These are phyloP conservation scores for Lydus trimaculatus DNA, from an alignment of 2,888 invertebrate genomes.

Conservation along the genomic window DNA sequence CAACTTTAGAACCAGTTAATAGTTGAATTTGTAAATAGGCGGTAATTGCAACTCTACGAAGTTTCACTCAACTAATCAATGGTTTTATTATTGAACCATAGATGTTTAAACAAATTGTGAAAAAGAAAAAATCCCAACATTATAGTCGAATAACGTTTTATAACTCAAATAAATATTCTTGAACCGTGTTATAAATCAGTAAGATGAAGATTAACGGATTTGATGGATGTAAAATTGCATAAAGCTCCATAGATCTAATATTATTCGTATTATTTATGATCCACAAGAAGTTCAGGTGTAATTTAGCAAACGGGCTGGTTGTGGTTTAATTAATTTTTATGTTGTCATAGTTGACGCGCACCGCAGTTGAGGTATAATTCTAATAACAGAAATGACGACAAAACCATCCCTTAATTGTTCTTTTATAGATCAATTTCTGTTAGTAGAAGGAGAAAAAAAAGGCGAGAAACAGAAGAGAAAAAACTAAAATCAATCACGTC, in stretches of 20 bases:
- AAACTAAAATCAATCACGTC: constrained; percentile 19
- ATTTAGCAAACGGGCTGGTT: neutral
- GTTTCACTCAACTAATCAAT: neutral
- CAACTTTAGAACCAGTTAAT: neutral
- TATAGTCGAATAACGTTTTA: neutral
- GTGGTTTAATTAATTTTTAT: neutral
- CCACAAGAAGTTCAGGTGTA: neutral
- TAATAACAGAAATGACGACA: constrained; percentile 39
- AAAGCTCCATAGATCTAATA: neutral
- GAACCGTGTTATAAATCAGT: neutral
- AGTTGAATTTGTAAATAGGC: neutral
- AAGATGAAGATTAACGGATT: neutral
- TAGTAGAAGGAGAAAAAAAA: too few species aligned
- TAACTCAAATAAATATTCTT: neutral
- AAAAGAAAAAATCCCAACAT: neutral
- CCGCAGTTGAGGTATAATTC: neutral
- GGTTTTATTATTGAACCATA: neutral
- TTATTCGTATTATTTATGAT: neutral
- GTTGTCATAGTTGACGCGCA: neutral
- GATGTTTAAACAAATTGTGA: neutral
- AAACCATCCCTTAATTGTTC: constrained; percentile 41
- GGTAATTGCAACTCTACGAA: neutral
- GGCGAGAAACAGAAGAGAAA: neutral
- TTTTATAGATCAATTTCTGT: constrained; percentile 17
- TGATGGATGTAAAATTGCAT: neutral